Percentiles rank a stretch among this genome's conserved stretches.
These are phyloP conservation scores for Stylophora pistillata DNA, from an alignment of 64 coral and sea anemone genomes.

Conservation along the genomic window DNA sequence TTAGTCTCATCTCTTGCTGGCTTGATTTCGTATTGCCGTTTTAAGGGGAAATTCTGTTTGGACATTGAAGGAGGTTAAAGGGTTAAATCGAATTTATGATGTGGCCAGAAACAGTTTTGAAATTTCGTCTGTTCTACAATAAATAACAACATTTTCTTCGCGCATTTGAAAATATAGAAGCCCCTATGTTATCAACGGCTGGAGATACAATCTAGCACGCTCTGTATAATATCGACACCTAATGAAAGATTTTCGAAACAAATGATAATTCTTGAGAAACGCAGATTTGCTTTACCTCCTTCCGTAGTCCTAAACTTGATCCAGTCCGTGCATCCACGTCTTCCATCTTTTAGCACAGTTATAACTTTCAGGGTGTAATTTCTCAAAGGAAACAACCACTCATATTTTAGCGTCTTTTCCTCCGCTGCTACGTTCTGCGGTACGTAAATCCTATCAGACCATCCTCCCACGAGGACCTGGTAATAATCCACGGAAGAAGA, in stretches of 20 bases:
- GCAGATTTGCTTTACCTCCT: not conserved
- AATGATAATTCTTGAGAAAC: not conserved
- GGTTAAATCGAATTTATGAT: too few relatives aligned
- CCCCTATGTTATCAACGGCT: too few relatives aligned
- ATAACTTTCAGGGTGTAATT: constrained; percentile 1
- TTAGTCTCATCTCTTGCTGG: too few relatives aligned
- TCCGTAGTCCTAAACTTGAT: not conserved
- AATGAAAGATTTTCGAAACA: not conserved
- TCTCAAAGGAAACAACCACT: not conserved
- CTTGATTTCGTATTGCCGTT: too few relatives aligned
- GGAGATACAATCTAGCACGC: too few relatives aligned
- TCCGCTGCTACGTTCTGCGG: not conserved
- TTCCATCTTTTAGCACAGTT: not conserved
- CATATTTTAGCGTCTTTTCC: not conserved
- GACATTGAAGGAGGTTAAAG: too few relatives aligned
- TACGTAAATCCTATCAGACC: not conserved
- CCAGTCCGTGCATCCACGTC: constrained; percentile 7
- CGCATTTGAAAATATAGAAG: too few relatives aligned
- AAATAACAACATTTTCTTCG: too few relatives aligned
- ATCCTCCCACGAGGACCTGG: not conserved
- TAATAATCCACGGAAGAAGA: not conserved
- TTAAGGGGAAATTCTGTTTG: too few relatives aligned
- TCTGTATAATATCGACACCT: not conserved
- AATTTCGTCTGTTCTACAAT: too few relatives aligned
- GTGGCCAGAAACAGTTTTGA: too few relatives aligned